phyloP scores from a whole-genome alignment of 1,140 invertebrate genomes.

The Heliconius nattereri region DNA sequence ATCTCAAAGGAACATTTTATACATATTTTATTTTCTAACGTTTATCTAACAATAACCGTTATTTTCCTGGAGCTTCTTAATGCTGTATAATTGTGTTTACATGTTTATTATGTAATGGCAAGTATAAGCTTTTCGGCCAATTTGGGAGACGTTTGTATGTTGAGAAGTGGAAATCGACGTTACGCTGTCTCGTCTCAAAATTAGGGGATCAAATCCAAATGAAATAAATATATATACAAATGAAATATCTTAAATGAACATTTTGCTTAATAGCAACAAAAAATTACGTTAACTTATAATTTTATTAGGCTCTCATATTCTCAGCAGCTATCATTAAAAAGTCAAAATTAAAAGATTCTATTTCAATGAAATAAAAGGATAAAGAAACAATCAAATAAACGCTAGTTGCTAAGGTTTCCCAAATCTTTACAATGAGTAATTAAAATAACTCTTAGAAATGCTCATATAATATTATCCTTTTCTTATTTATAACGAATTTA shows the following conservation, averaged over 20 bases:
- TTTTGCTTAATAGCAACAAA: too few species aligned
- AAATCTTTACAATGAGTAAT: not conserved
- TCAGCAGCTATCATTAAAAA: not conserved
- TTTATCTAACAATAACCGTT: not conserved
- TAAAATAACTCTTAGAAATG: conserved; percentile 10
- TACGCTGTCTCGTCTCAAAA: too few species aligned
- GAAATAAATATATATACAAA: too few species aligned
- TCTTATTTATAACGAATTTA: not conserved
- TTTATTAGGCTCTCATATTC: too few species aligned
- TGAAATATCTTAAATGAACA: too few species aligned
- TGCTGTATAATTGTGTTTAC: not conserved
- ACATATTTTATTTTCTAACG: not conserved
- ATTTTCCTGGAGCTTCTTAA: not conserved
- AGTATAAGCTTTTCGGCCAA: too few species aligned
- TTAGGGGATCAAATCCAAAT: too few species aligned
- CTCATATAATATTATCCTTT: conserved; percentile 15
- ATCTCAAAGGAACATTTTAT: not conserved
- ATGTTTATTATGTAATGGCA: not conserved
- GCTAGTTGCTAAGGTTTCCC: not conserved
- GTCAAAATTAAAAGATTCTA: not conserved
- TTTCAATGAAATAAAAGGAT: not conserved
- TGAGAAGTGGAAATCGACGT: too few species aligned
- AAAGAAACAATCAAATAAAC: not conserved
- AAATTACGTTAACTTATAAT: too few species aligned
- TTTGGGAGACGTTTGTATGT: too few species aligned